phyloP scores from a whole-genome alignment of 2,113 vertebrate species.

The Mesitornis unicolor region DNA sequence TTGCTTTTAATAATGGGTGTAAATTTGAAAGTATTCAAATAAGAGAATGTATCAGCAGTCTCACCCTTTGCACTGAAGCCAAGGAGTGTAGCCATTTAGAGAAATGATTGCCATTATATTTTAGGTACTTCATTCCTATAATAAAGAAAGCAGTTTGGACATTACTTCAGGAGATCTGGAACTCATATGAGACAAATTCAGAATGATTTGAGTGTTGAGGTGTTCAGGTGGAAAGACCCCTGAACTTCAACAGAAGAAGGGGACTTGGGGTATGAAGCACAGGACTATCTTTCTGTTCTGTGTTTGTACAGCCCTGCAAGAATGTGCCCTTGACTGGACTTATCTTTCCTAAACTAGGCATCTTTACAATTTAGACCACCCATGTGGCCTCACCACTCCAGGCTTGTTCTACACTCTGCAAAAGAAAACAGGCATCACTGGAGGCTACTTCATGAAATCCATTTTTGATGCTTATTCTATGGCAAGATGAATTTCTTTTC shows the following conservation, averaged over 20 bases:
- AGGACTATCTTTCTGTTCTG: not conserved
- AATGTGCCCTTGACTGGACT: not conserved
- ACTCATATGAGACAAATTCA: not conserved
- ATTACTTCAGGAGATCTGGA: not conserved
- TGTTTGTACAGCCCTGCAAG: not conserved
- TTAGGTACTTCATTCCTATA: not conserved
- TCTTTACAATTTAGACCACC: not conserved
- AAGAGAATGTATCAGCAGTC: rapidly evolving
- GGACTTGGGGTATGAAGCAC: not conserved
- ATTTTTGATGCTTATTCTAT: not conserved
- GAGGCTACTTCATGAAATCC: not conserved
- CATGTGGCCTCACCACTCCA: not conserved
- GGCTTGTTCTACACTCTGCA: not conserved
- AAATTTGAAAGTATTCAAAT: not conserved
- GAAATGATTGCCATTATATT: not conserved
- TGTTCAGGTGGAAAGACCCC: not conserved
- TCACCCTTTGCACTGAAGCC: not conserved
- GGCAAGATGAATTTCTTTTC: not conserved
- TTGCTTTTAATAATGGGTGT: not conserved
- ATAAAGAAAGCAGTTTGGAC: not conserved
- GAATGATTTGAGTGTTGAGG: not conserved
- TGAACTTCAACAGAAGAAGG: not conserved
- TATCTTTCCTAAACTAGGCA: not conserved
- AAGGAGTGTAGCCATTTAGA: not conserved
- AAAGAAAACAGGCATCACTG: not conserved